phyloP scores from a whole-genome alignment of 2,888 invertebrate genomes.

The Tetheella fluctuosa region DNA sequence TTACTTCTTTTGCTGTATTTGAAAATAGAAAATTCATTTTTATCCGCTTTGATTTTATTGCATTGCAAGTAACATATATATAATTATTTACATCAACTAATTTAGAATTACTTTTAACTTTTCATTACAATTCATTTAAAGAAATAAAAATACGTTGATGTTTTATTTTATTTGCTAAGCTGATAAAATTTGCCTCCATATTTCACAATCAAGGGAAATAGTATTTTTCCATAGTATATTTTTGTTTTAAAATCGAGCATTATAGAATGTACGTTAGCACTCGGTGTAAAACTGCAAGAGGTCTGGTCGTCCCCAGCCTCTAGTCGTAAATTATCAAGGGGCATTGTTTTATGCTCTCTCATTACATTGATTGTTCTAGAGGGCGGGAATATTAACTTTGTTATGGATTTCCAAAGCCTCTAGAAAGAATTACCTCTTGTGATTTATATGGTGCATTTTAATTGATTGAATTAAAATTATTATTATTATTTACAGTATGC shows the following conservation, averaged over 20 bases:
- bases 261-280: constrained; percentile 53
- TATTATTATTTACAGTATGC: background rate
- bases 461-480: constrained; percentile 16
- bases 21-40: constrained; percentile 45
- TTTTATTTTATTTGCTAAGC: too few species aligned
- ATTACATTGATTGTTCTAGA: constrained; percentile 74
- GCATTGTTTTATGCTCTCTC: constrained; percentile 75
- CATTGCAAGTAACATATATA: too few species aligned
- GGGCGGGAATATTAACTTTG: constrained; percentile 61
- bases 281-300: constrained; percentile 51
- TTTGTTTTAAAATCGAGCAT: constrained; percentile 64
- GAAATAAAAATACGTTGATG: too few species aligned
- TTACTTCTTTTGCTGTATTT: constrained; percentile 55
- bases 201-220: too few species aligned
- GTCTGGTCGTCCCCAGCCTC: constrained; percentile 53
- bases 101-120: too few species aligned
- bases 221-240: background rate
- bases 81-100: too few species aligned
- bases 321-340: constrained; percentile 68
- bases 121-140: too few species aligned
- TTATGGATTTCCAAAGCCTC: constrained; percentile 57
- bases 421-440: constrained; percentile 38
- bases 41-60: too few species aligned
- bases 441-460: constrained; percentile 38
- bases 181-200: too few species aligned